Evolutionary conservation across 2,113 vertebrate genomes (phyloP).

Genomic region (Paratilapia polleni): DNA sequence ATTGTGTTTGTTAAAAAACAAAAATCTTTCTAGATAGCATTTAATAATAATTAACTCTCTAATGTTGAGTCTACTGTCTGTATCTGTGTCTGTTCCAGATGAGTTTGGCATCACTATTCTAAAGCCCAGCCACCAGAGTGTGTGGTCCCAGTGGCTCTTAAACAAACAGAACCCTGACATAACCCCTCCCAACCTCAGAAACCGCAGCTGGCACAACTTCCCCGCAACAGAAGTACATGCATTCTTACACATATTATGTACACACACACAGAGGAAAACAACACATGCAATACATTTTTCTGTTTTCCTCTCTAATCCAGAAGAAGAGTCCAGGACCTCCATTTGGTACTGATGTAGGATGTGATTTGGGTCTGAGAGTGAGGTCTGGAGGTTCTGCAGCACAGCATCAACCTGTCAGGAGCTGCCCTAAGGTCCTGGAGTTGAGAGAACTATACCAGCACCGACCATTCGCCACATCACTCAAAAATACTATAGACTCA

Average conservation of each 20-base stretch:
- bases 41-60: not conserved
- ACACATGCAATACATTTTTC: not conserved
- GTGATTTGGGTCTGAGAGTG: slow-evolving; percentile 71
- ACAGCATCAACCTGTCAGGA: slow-evolving; percentile 44
- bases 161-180: slow-evolving; percentile 83
- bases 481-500: slow-evolving; percentile 80
- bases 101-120: slow-evolving; percentile 85
- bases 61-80: not conserved
- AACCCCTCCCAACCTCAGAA: slow-evolving; percentile 83
- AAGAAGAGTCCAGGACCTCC: slow-evolving; percentile 70
- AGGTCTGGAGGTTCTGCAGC: not conserved
- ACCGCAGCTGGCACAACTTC: slow-evolving; percentile 79
- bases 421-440: slow-evolving; percentile 85
- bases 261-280: not conserved
- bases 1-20: not conserved
- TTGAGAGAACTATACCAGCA: slow-evolving; percentile 86
- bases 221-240: slow-evolving; percentile 81
- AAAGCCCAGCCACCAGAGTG: slow-evolving; percentile 76
- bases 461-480: slow-evolving; percentile 66
- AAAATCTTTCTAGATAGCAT: rapidly evolving
- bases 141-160: slow-evolving; percentile 83
- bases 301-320: slow-evolving; percentile 62
- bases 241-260: not conserved
- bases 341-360: slow-evolving; percentile 69
- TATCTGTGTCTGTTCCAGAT: slow-evolving; percentile 71